Evolutionary conservation across 2,888 invertebrate species (phyloP).

Genomic region (Eupelmus urozonus): DNA sequence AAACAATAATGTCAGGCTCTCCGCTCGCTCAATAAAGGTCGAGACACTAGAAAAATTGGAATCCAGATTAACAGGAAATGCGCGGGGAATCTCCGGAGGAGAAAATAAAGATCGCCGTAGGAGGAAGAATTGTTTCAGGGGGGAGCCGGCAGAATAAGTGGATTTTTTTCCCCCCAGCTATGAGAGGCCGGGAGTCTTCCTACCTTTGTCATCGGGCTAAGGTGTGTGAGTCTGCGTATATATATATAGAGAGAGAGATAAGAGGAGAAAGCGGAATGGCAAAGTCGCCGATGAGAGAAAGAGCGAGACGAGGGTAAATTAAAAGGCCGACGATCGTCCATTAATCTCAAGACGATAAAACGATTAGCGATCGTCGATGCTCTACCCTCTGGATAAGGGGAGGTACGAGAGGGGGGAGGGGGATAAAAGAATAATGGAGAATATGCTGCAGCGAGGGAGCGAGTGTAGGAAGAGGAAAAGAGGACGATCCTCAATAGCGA

Average conservation of each 20-base stretch:
- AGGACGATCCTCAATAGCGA: not conserved
- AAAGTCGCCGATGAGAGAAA: slow-evolving; percentile 45
- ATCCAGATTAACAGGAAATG: slow-evolving; percentile 18
- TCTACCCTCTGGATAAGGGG: not conserved
- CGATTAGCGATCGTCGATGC: slow-evolving; percentile 64
- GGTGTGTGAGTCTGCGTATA: too few species aligned
- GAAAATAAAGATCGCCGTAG: slow-evolving; percentile 16
- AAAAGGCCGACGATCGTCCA: slow-evolving; percentile 64
- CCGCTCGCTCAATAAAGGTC: not conserved
- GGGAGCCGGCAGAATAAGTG: slow-evolving; percentile 31
- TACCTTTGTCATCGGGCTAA: slow-evolving; percentile 37
- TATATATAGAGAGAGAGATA: not conserved
- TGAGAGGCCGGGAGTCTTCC: not conserved
- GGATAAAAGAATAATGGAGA: slow-evolving; percentile 36
- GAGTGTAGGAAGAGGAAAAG: not conserved
- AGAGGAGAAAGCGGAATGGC: slow-evolving; percentile 29
- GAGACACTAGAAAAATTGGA: not conserved
- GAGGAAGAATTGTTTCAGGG: not conserved
- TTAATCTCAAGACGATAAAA: slow-evolving; percentile 66
- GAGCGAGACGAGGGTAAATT: slow-evolving; percentile 63
- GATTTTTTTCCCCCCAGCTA: slow-evolving; percentile 26
- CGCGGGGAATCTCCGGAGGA: not conserved
- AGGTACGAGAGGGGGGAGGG: slow-evolving; percentile 8
- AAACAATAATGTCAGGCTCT: too few species aligned
- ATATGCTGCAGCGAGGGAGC: not conserved